Evolutionary conservation across 2,888 invertebrate species (phyloP).

Genomic region (Portevinia maculata): DNA sequence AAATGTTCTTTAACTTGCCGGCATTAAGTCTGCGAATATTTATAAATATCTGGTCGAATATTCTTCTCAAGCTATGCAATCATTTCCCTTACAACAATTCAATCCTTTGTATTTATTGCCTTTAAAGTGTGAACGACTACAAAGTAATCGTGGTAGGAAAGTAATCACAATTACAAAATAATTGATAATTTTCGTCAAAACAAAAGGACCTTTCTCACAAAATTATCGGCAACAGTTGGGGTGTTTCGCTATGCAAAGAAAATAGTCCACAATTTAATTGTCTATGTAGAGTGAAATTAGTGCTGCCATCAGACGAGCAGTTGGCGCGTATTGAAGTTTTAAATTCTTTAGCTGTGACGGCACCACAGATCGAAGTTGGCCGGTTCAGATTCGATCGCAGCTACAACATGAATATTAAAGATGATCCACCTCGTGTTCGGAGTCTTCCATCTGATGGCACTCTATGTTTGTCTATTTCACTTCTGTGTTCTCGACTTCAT

Average conservation of each 20-base stretch:
- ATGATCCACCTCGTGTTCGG: conserved; percentile 79
- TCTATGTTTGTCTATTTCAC: conserved; percentile 89
- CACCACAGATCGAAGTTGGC: conserved; percentile 90
- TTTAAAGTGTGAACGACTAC: too few species aligned
- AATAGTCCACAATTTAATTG: conserved; percentile 86
- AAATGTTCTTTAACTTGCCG: too few species aligned
- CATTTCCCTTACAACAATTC: too few species aligned
- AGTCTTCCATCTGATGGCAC: conserved; percentile 80
- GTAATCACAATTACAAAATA: too few species aligned
- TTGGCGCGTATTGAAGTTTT: conserved; percentile 87
- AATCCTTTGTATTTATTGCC: too few species aligned
- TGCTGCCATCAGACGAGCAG: conserved; percentile 80
- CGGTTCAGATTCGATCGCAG: conserved; percentile 80
- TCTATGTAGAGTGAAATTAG: conserved; percentile 78
- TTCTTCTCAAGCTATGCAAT: too few species aligned
- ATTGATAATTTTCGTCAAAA: too few species aligned
- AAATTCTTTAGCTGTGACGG: conserved; percentile 91
- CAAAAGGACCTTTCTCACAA: too few species aligned
- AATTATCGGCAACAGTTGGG: too few species aligned
- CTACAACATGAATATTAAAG: conserved; percentile 81
- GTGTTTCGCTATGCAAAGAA: conserved; percentile 89
- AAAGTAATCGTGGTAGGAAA: too few species aligned
- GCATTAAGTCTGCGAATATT: too few species aligned
- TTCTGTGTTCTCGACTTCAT: conserved; percentile 89
- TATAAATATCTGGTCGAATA: too few species aligned